A percentile compares a stretch with the other conserved stretches of the same genome.
These are phyloP conservation scores for Cynodonichthys magdalenae DNA, from an alignment of 2,797 vertebrate species.

Conservation along the genomic window DNA sequence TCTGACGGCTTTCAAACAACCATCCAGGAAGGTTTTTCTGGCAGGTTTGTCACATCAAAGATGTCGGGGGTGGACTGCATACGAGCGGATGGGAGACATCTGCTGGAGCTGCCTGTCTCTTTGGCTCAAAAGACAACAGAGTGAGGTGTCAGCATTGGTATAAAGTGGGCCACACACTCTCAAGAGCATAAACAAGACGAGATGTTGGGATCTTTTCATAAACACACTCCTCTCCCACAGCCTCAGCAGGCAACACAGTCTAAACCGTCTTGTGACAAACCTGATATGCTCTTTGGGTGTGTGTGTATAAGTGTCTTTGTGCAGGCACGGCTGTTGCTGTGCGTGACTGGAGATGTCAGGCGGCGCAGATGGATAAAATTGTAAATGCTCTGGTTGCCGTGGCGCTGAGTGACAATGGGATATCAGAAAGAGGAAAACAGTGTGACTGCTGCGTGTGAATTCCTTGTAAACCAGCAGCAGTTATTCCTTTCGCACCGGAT, in stretches of 20 bases:
- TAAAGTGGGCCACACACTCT: conserved; percentile 41
- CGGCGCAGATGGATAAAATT: conserved; percentile 25
- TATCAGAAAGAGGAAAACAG: conserved; percentile 34
- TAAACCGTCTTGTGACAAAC: conserved; percentile 36
- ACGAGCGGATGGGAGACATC: conserved; percentile 63
- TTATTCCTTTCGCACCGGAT: conserved; percentile 67
- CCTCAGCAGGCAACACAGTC: conserved; percentile 22
- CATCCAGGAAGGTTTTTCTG: conserved; percentile 26
- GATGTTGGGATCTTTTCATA: conserved; percentile 21
- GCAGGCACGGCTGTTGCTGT: conserved; percentile 11
- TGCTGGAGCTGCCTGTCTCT: conserved; percentile 42
- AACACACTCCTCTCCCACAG: conserved; percentile 38
- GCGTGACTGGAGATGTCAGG: conserved; percentile 34
- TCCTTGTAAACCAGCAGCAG: conserved; percentile 52
- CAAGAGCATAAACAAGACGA: conserved; percentile 20
- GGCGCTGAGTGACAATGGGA: conserved; percentile 26
- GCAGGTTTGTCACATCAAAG: conserved; percentile 50
- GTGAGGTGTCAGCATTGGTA: conserved; percentile 50
- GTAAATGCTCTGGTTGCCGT: conserved; percentile 15
- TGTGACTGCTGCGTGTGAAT: conserved; percentile 44
- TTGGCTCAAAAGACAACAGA: conserved; percentile 45
- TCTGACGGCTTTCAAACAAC: conserved; percentile 19
- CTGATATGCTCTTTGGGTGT: conserved; percentile 40
- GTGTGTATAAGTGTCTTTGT: conserved; percentile 22
- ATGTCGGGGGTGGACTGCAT: conserved; percentile 30